Percentiles rank a stretch among this genome's conserved stretches.
Conservation (phyloP, 2,888 invertebrate genomes). For the Drosophila prostipennis region DNA sequence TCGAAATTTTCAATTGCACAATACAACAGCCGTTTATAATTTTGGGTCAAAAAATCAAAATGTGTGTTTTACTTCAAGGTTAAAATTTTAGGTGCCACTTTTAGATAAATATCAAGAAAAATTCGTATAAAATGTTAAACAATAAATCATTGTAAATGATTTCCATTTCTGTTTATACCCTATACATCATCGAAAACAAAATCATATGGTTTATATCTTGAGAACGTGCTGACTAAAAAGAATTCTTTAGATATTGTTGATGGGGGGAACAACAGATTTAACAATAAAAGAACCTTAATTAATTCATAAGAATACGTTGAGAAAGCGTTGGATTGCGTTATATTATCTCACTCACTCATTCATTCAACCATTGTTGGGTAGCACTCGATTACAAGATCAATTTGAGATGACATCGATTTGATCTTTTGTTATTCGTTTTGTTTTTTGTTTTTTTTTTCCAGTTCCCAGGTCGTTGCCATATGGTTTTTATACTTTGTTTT, state of each 20-base stretch:
- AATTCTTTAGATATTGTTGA: slow-evolving; percentile 14
- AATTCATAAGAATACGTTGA: slow-evolving; percentile 17
- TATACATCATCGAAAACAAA: background rate
- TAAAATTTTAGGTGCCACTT: background rate
- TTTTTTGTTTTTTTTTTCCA: slow-evolving; percentile 16
- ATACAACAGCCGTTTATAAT: background rate
- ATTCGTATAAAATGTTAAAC: background rate
- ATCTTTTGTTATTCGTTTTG: slow-evolving; percentile 23
- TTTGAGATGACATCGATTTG: slow-evolving; percentile 39
- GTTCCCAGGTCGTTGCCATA: slow-evolving; percentile 55
- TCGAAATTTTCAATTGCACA: background rate
- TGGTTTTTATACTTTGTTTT: slow-evolving; percentile 59
- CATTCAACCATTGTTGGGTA: slow-evolving; percentile 45
- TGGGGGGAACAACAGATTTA: slow-evolving; percentile 16
- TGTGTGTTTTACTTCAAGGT: background rate
- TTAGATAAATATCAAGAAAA: too few species aligned
- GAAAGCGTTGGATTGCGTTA: slow-evolving; percentile 2
- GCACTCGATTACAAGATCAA: slow-evolving; percentile 28
- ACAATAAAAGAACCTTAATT: slow-evolving; percentile 18
- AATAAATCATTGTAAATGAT: background rate
- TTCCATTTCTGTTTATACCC: background rate
- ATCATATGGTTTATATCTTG: background rate
- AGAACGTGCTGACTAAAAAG: slow-evolving; percentile 6
- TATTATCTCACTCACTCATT: slow-evolving; percentile 3
- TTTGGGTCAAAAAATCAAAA: background rate